Evolutionary conservation across 2,113 vertebrate genomes (phyloP), one percentile per base, ranked within the genome.

Genomic region (Ctenomys sociabilis): DNA sequence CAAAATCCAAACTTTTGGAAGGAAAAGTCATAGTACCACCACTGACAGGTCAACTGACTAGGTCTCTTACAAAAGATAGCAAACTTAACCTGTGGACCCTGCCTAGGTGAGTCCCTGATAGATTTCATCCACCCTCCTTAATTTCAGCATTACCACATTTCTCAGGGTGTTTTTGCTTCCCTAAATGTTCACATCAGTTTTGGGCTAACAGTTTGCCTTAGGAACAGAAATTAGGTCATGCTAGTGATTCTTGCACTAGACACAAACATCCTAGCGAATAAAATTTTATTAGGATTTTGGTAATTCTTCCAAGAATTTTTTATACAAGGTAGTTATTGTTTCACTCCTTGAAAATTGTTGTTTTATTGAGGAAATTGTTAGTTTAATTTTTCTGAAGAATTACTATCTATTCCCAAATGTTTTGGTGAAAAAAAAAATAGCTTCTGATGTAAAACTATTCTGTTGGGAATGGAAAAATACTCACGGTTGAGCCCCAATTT

Each of bases 401-500:
- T 75, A 85, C 1, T 92, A 32, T 40, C 30, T 87, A 22, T 78
- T 75, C 72, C 35, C 30, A 93, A 70, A 17, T 75, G 13, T 13
- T 86, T 81, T 88, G 63, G 93, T 37, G 37, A 37, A 75, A 91
- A 68, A 35, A 66, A 24, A 94, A 22, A 49, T 83, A 14, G n/a
- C 32, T 84, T 43, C 10, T 90, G 26, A 94, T 30, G 21, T 91
- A 64, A 94, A 93, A 83, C 24, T 68, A 52, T 89, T 68, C 59
- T 73, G 9, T 9, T 26, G 83, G 45, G 59, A 94, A 61, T 93
- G 83, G 17, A 24, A 83, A 98, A 96, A 59, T 95, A 99, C 99
- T 99, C 98, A 99, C 99, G 99, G 99, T 97, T 99, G 99, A n/a
- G 99, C 99, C 59, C 99, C 99, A 9, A 99, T 99, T 98, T 99